A percentile compares a stretch with the other conserved stretches of the same genome.
Conservation (phyloP, 2,113 vertebrate genomes). For the Formicarius rufipectus region DNA sequence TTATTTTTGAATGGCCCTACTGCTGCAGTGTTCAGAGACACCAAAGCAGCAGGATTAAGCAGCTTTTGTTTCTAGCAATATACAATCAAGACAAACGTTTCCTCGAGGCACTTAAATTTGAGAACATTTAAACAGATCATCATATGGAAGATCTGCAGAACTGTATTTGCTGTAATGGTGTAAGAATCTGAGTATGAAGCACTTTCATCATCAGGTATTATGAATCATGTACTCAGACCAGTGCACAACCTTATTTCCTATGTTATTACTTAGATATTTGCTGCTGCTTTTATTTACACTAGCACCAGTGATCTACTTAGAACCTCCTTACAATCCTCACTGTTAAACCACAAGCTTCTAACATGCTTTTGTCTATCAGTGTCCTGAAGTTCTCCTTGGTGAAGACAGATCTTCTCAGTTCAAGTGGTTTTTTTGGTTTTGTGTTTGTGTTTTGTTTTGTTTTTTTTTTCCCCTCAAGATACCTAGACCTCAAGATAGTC, state of each 20-base stretch:
- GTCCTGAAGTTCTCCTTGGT: neutral
- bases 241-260: neutral
- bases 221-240: neutral
- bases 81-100: neutral
- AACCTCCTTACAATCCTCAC: neutral
- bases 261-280: neutral
- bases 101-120: neutral
- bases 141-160: neutral
- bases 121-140: neutral
- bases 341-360: neutral
- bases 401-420: neutral
- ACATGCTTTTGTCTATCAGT: fast-evolving
- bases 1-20: neutral
- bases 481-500: neutral
- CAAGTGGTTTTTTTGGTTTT: neutral
- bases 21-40: neutral
- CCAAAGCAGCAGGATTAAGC: neutral
- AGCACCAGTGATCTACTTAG: neutral
- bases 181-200: neutral
- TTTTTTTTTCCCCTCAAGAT: too few relatives aligned
- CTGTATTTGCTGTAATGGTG: neutral
- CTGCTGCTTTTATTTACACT: neutral
- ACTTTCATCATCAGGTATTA: neutral
- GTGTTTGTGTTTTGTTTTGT: too few relatives aligned
- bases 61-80: neutral